Evolutionary conservation across 2,113 vertebrate genomes (phyloP), one percentile per base, ranked within the genome.

Genomic region (Elachura formosa): DNA sequence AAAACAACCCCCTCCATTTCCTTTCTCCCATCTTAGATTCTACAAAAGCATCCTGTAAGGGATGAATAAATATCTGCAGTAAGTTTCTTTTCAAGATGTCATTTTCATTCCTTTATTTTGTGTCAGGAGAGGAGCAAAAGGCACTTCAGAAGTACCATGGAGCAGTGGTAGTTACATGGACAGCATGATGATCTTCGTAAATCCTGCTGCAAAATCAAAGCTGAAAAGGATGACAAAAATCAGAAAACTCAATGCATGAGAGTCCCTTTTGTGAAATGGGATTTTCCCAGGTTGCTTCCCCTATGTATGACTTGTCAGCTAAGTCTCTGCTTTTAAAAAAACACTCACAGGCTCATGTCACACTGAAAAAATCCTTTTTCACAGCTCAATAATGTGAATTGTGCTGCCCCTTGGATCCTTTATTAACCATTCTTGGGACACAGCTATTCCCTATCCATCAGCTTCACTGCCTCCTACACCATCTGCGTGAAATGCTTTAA

Each of bases 81-180:
- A 28, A 20, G n/a, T n/a, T 87, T 77, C 45, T 84, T 84, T 33
- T 63, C 10, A 41, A 21, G 5, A 5, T 2, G 2, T 49, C 43
- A 28, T 54, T 75, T 80, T 79, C 7, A 33, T 51, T 67, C 29
- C 26, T 75, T 36, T 43, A 10, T n/a, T 76, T 80, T 48, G 8
- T 14, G 36, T 3, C 2, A 4, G 38, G 21, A 28, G 64, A 49
- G 56, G 20, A 76, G 36, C 49, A 81, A n/a, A 38, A 55, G 28
- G 12, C 29, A 38, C 43, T 82, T 72, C 14, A 14, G 1, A 4
- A 51, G 49, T 34, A 54, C n/a, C 54, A 34, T 0, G 0, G 11
- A 51, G 28, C 36, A 58, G 21, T 3, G 36, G 21, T 0, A 73
- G 23, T 4, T 31, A 64, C 7, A 52, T 6, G 36, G 46, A 43